Conservation (phyloP, 2,797 vertebrate species). For the Decapterus maruadsi region DNA sequence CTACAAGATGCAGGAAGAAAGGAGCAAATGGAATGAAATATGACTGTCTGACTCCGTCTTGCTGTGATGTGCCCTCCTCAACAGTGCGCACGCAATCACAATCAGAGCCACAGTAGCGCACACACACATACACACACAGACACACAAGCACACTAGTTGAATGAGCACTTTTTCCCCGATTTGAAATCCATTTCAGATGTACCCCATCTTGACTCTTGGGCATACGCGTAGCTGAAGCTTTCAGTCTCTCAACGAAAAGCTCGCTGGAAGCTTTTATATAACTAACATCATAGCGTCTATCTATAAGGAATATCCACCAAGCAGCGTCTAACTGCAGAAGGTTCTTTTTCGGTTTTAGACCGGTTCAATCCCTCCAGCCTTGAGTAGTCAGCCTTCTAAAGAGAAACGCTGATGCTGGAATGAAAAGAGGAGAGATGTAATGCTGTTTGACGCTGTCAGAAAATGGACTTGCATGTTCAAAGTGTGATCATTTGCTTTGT, state of each 20-base stretch:
- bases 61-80: conserved; percentile 66
- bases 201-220: conserved; percentile 58
- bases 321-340: conserved; percentile 39
- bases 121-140: conserved; percentile 5
- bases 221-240: conserved; percentile 49
- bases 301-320: conserved; percentile 42
- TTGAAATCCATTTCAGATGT: conserved; percentile 79
- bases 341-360: conserved; percentile 40
- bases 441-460: conserved; percentile 24
- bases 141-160: conserved; percentile 68
- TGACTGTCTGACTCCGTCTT: conserved; percentile 52
- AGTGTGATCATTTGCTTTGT: conserved; percentile 60
- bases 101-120: conserved; percentile 12
- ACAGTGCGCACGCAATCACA: conserved; percentile 33
- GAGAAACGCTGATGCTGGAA: conserved; percentile 35
- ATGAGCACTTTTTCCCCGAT: conserved; percentile 72
- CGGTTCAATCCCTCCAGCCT: conserved; percentile 27
- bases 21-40: conserved; percentile 65
- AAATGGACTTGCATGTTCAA: conserved; percentile 49
- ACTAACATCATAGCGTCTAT: conserved; percentile 57
- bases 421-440: conserved; percentile 19
- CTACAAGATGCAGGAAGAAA: conserved; percentile 46
- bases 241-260: conserved; percentile 52
- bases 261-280: conserved; percentile 73
- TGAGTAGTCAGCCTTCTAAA: conserved; percentile 8